Evolutionary conservation across 2,797 vertebrate species (phyloP), one percentile per base, ranked within the genome.

Genomic region (Manis crassicaudata): DNA sequence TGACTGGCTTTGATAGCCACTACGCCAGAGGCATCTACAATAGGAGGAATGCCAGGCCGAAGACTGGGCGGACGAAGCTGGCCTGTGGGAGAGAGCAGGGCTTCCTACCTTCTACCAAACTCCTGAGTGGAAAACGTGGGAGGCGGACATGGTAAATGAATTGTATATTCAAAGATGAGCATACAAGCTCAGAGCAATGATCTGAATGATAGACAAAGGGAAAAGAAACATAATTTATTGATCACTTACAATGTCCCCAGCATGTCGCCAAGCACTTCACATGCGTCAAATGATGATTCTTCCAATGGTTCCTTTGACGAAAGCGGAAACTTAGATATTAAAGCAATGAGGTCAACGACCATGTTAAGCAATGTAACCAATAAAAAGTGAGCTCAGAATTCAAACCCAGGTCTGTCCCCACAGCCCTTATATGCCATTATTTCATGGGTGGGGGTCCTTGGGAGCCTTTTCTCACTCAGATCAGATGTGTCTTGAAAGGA

Each of bases 11-110:
- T 35, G 14, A 50, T 27, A 52, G 62, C 35, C 27, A 50, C 7
- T 5, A 27, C 0, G 1, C 29, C 5, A 4, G 73, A 72, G 40
- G 16, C 3, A 32, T 63, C 20, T 1, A 6, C 21, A 17, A 2
- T 1, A 23, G 73, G 20, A 79, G 62, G 14, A 9, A 2, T 10
- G 14, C 1, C 3, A 2, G n/a, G 25, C 54, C 20, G 40, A 58
- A 88, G 52, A 12, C 29, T 54, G 27, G 27, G 6, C 13, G 60
- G 27, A 9, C 12, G 50, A 37, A 70, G 13, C 2, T 58, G 43
- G 52, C 13, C 23, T 7, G 17, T 60, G 75, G n/a, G 62, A 65
- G 2, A 32, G 16, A 84, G 27, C 14, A 52, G 56, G 86, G 27
- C 43, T 35, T 62, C 17, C 13, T 16, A 52, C 29, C 23, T 73